phyloP scores from a whole-genome alignment of 2,888 invertebrate species.

The Falcaria lacertinaria region DNA sequence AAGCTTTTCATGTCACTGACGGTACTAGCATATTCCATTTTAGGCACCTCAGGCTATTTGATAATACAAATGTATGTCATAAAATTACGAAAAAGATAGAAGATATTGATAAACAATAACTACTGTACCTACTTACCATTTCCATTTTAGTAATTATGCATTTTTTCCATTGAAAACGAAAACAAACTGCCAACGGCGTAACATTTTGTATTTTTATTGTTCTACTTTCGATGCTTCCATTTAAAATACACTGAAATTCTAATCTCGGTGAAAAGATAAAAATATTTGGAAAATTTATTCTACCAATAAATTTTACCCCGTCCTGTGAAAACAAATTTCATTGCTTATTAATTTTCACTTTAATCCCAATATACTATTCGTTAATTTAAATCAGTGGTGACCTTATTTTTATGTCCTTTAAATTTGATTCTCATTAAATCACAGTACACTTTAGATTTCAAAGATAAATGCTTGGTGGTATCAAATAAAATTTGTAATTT shows the following conservation, averaged over 20 bases:
- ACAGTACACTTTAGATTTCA: conserved; percentile 60
- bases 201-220: conserved; percentile 63
- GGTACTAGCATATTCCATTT: conserved; percentile 16
- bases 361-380: not conserved
- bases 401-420: conserved; percentile 69
- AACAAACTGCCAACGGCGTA: conserved; percentile 63
- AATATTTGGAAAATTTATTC: conserved; percentile 85
- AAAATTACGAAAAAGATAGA: too few relatives aligned
- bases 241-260: conserved; percentile 81
- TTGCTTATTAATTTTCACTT: not conserved
- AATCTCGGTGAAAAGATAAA: conserved; percentile 74
- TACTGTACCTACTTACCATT: conserved; percentile 26
- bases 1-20: conserved; percentile 16
- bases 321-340: conserved; percentile 70
- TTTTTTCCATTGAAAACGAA: conserved; percentile 61
- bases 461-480: conserved; percentile 57
- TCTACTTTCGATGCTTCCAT: conserved; percentile 58
- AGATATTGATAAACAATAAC: too few relatives aligned
- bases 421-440: conserved; percentile 64
- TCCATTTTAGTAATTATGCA: conserved; percentile 30
- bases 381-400: conserved; percentile 16
- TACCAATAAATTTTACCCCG: conserved; percentile 80
- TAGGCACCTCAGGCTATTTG: conserved; percentile 19
- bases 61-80: too few relatives aligned
- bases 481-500: conserved; percentile 68